Conservation (phyloP, 2,113 vertebrate species). For the Lipophrys pholis region DNA sequence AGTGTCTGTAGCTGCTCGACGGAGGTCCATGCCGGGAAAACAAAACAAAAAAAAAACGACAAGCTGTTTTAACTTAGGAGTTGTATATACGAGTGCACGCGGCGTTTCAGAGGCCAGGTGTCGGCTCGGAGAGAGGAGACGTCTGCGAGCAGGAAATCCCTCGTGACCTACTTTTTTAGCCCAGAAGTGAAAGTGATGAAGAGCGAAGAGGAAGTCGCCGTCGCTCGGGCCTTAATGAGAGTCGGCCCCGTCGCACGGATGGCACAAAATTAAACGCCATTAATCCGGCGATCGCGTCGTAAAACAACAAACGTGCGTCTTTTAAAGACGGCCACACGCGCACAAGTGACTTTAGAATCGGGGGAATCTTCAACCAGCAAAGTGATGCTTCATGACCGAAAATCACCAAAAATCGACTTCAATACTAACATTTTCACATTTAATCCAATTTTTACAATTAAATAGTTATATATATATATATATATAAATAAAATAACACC, state of each 20-base stretch:
- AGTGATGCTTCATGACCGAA: too few relatives aligned
- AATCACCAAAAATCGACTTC: too few relatives aligned
- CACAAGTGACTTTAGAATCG: too few relatives aligned
- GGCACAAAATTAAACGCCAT: too few relatives aligned
- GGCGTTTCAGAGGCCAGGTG: conserved; percentile 61
- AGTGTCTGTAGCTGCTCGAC: conserved; percentile 7
- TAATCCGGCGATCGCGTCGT: too few relatives aligned
- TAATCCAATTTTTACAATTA: too few relatives aligned
- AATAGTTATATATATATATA: too few relatives aligned
- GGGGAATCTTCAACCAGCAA: too few relatives aligned
- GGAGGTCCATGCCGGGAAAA: conserved; percentile 31
- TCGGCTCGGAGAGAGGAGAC: conserved; percentile 57
- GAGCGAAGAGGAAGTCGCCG: conserved; percentile 57
- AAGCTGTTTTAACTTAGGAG: conserved; percentile 40
- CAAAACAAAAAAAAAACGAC: conserved; percentile 8
- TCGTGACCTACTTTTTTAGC: conserved; percentile 82
- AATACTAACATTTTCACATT: too few relatives aligned
- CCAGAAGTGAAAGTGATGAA: conserved; percentile 66
- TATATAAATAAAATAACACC: too few relatives aligned
- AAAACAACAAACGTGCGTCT: too few relatives aligned
- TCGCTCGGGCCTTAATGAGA: conserved; percentile 37
- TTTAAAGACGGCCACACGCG: not conserved
- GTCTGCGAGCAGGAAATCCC: conserved; percentile 79
- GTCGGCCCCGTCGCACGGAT: too few relatives aligned
- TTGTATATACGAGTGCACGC: conserved; percentile 22